A percentile compares a stretch with the other conserved stretches of the same genome.
Conservation (phyloP, 2,888 invertebrate genomes). For the Scaptomyza tumidula region DNA sequence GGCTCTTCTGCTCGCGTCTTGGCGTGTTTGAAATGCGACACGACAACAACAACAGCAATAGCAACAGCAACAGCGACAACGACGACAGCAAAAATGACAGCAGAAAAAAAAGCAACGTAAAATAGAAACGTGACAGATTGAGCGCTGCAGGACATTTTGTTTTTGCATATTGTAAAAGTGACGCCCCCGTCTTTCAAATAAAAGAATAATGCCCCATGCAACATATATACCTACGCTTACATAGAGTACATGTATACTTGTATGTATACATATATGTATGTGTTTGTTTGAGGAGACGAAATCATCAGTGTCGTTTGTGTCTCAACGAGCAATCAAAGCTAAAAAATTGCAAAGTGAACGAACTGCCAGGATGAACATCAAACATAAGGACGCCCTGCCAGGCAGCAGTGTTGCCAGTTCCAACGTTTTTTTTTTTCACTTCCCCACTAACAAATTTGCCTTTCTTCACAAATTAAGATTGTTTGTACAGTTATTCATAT, state of each 20-base stretch:
- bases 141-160: slow-evolving; percentile 62
- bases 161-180: slow-evolving; percentile 33
- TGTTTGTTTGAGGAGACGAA: slow-evolving; percentile 11
- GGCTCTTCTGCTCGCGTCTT: slow-evolving; percentile 10
- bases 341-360: slow-evolving; percentile 23
- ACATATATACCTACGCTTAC: background rate
- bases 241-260: background rate
- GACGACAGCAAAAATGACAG: slow-evolving; percentile 18
- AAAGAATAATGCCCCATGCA: slow-evolving; percentile 19
- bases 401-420: background rate
- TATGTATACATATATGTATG: background rate
- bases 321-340: slow-evolving; percentile 57
- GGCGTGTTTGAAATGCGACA: slow-evolving; percentile 50
- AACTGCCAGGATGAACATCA: slow-evolving; percentile 15
- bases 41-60: slow-evolving; percentile 20
- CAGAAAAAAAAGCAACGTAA: slow-evolving; percentile 32
- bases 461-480: background rate
- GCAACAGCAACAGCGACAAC: background rate
- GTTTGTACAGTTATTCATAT: background rate
- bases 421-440: background rate
- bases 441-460: background rate
- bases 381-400: slow-evolving; percentile 9
- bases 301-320: slow-evolving; percentile 33
- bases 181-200: slow-evolving; percentile 19
- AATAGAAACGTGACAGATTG: slow-evolving; percentile 63